Percentiles rank a stretch among this genome's conserved stretches.
Evolutionary conservation across 1,140 invertebrate species (phyloP).

Genomic region (Drosophila bipectinata): DNA sequence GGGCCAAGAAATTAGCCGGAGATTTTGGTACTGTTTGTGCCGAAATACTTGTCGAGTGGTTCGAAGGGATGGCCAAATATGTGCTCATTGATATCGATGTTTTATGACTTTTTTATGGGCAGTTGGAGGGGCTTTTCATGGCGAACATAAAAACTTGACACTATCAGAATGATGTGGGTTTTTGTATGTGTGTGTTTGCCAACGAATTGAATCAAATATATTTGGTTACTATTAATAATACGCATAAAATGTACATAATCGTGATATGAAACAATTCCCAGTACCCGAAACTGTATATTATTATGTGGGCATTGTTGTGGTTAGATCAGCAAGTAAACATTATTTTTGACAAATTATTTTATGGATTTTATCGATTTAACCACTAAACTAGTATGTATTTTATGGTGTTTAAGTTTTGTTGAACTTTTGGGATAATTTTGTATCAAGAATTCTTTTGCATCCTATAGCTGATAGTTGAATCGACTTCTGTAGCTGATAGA

Average conservation of each 20-base stretch:
- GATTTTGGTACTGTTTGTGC: slow-evolving; percentile 19
- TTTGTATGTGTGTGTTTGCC: slow-evolving; percentile 8
- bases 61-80: slow-evolving; percentile 33
- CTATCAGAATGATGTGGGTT: slow-evolving; percentile 38
- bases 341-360: slow-evolving; percentile 18
- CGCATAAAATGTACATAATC: slow-evolving; percentile 24
- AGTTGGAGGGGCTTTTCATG: slow-evolving; percentile 12
- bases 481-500: slow-evolving; percentile 4
- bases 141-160: slow-evolving; percentile 44
- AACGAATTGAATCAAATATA: slow-evolving; percentile 34
- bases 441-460: background rate
- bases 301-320: background rate
- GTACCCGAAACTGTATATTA: background rate
- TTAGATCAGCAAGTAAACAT: background rate
- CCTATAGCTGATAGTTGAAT: background rate
- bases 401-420: background rate
- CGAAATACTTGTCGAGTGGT: slow-evolving; percentile 11
- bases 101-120: slow-evolving; percentile 45
- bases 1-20: slow-evolving; percentile 48
- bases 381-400: too few relatives aligned
- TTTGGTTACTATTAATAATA: slow-evolving; percentile 24
- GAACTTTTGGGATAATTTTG: background rate
- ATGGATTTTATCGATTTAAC: background rate
- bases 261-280: slow-evolving; percentile 3
- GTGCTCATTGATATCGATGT: slow-evolving; percentile 55